These are phyloP conservation scores for Lepisosteus oculatus DNA, from an alignment of 2,113 vertebrate species.

Conservation along the genomic window DNA sequence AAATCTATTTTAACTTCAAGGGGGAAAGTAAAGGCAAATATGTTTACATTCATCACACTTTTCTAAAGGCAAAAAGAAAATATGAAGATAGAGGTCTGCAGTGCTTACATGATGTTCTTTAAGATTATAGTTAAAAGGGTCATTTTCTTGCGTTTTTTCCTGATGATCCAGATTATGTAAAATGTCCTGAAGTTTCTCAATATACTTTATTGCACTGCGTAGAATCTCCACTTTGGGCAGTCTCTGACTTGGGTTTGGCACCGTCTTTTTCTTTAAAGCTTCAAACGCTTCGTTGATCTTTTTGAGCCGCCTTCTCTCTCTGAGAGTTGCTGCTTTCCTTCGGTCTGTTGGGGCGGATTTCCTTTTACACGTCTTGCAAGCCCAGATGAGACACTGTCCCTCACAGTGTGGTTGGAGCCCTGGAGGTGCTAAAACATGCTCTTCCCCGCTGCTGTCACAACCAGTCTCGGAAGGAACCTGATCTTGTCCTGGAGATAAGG, in stretches of 20 bases:
- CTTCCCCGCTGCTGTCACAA: conserved; percentile 89
- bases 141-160: conserved; percentile 73
- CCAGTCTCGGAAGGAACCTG: conserved; percentile 74
- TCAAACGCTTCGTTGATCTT: conserved; percentile 99
- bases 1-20: no score
- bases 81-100: no score
- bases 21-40: no score
- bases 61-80: no score
- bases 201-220: conserved; percentile 94
- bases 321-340: conserved; percentile 89
- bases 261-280: conserved; percentile 87
- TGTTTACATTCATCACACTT: no score
- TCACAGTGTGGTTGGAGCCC: conserved; percentile 86
- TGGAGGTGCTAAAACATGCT: conserved; percentile 89
- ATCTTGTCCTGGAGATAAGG: conserved; percentile 81
- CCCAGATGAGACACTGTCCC: conserved; percentile 94
- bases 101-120: conserved; percentile 79
- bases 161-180: conserved; percentile 87
- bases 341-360: conserved; percentile 90
- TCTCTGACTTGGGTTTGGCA: conserved; percentile 93
- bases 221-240: conserved; percentile 98
- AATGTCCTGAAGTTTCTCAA: conserved; percentile 89
- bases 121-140: conserved; percentile 62
- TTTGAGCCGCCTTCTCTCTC: conserved; percentile 88
- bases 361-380: conserved; percentile 94